Percentiles rank a stretch among this genome's conserved stretches.
Conservation (phyloP, 2,797 vertebrate species). For the Xenentodon cancila region DNA sequence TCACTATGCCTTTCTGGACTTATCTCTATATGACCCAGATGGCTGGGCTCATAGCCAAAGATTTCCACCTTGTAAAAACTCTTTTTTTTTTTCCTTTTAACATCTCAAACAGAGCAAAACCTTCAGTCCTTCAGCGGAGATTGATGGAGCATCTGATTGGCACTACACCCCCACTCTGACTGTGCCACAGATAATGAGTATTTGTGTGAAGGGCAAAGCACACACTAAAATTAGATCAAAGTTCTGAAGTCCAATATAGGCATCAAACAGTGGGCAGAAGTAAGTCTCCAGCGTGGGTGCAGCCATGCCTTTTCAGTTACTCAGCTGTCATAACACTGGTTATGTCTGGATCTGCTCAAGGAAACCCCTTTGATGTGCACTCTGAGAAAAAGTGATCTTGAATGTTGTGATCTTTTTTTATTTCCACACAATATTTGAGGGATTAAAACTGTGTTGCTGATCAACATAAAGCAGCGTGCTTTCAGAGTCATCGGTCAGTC, state of each 20-base stretch:
- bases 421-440: conserved; percentile 35
- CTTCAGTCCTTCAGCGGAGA: conserved; percentile 31
- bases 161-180: conserved; percentile 22
- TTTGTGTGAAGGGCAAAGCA: conserved; percentile 66
- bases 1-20: conserved; percentile 33
- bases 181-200: conserved; percentile 48
- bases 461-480: conserved; percentile 30
- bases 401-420: conserved; percentile 43
- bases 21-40: conserved; percentile 62
- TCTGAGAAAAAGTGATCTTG: conserved; percentile 24
- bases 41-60: conserved; percentile 59
- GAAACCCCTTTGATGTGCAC: conserved; percentile 46
- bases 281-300: conserved; percentile 32
- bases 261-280: conserved; percentile 59
- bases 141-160: conserved; percentile 45
- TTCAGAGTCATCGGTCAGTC: conserved; percentile 27
- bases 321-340: conserved; percentile 25
- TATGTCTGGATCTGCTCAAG: conserved; percentile 41
- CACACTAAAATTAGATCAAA: conserved; percentile 78
- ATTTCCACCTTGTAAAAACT: conserved; percentile 43
- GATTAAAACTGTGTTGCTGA: conserved; percentile 41
- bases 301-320: conserved; percentile 38
- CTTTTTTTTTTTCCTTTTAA: conserved; percentile 26
- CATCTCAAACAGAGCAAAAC: conserved; percentile 36
- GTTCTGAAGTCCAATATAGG: conserved; percentile 49